Base-by-base conservation (phyloP, 2,797 vertebrate genomes). In the Discoglossus pictus region DNA sequence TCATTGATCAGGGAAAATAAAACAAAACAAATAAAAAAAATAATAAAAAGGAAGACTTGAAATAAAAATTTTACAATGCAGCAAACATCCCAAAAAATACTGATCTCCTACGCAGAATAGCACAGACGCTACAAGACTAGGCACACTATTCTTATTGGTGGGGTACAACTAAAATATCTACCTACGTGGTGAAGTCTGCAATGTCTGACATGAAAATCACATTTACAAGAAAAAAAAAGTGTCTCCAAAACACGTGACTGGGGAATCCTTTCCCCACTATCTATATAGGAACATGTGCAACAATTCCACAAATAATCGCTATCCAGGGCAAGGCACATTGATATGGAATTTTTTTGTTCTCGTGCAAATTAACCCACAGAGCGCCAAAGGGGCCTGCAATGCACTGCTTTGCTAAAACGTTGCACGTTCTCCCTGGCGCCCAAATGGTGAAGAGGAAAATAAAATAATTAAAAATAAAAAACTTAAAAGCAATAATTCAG, bases 241-340 rank as follows among this genome's bases (percentile, higher is more conserved):
- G 85, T 91, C 87, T 92, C 90, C 88, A 88, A 90, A 64, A 90
- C 85, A 86, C 84, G 88, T 87, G 88, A 88, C 80, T 75, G 88
- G 86, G 88, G 87, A 83, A 84, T 6, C 18, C 31, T 34, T 43
- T 40, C 59, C 60, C 79, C 87, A 81, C 84, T 85, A 90, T 84
- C 84, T 87, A 87, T 83, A 80, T 79, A 86, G 89, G 92, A 89
- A 91, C 87, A 84, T 84, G 91, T 91, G 89, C 91, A 91, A 91
- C 89, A 88, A 88, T 89, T 93, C 89, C 86, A 93, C 90, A 93
- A 92, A 86, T 91, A 92, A 91, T 94, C 88, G 87, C 89, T 87
- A 90, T 92, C 92, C 94, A 89, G 90, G 90, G 90, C 93, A 97
- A 97, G 96, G 94, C 96, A 97, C 96, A 94, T 96, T 79, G 89